These are phyloP conservation scores for Neosilurus mollespiculum DNA, from an alignment of 2,797 vertebrate genomes.

Conservation along the genomic window DNA sequence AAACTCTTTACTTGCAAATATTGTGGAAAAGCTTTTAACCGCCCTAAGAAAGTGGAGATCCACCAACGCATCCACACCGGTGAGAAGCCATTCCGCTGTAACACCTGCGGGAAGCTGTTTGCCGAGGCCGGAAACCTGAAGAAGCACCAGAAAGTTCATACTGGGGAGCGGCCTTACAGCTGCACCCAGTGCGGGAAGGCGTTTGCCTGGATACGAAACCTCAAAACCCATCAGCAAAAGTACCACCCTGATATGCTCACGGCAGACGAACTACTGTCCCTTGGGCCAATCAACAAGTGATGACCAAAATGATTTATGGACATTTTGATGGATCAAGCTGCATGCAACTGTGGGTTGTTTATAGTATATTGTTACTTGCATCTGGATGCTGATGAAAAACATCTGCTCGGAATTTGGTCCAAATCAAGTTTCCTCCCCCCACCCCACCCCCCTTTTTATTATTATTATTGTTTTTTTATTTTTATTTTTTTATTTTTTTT, in stretches of 20 bases:
- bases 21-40: constrained; percentile 85
- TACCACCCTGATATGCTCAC: constrained; percentile 63
- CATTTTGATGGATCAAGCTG: constrained; percentile 13
- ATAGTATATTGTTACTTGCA: constrained; percentile 14
- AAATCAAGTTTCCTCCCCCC: neutral
- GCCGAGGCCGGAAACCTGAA: constrained; percentile 77
- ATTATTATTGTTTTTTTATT: too few species aligned
- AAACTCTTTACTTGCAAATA: constrained; percentile 80
- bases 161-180: constrained; percentile 76
- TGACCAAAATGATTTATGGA: constrained; percentile 36
- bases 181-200: constrained; percentile 76
- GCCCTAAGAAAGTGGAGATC: constrained; percentile 83
- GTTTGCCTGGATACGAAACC: constrained; percentile 80
- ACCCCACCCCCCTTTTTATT: too few species aligned
- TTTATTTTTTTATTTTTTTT: neutral
- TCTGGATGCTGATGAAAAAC: neutral
- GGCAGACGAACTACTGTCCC: constrained; percentile 43
- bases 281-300: constrained; percentile 40
- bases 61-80: constrained; percentile 81
- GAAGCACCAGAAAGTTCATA: constrained; percentile 81
- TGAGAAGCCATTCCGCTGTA: constrained; percentile 79
- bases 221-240: constrained; percentile 77
- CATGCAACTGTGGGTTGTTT: constrained; percentile 28
- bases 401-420: constrained; percentile 11
- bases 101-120: constrained; percentile 79